Evolutionary conservation across 1,140 invertebrate species (phyloP), one percentile per base, ranked within the genome.

Genomic region (Hestina assimilis): DNA sequence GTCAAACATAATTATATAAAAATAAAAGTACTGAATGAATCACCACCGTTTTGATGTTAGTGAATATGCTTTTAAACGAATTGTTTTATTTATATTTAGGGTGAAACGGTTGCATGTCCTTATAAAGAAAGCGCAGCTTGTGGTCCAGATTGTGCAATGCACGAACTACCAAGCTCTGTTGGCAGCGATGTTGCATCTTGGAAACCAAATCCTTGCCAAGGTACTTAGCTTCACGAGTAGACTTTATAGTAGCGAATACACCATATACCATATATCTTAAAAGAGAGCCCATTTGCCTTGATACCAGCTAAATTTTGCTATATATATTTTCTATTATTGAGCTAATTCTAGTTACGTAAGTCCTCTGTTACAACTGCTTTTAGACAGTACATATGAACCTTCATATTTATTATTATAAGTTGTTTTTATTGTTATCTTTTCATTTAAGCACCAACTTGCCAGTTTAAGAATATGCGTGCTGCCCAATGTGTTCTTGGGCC

Each of bases 401-500:
- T 17, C 4, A 24, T 20, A 23, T 20, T 5, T 31, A 35, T 8
- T 14, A 26, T 6, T 15, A 12, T 21, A 8, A 28, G 5, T 12
- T 4, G 3, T 8, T 8, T n/a, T 19, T 23, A n/a, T 26, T 51
- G 26, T 40, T 12, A 7, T 46, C 1, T 3, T 41, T 33, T 4
- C 26, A 8, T 35, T 38, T 3, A n/a, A 65, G 62, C 41, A 6
- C 45, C 59, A 3, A 59, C 69, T 0, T 81, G 79, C 21, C 52
- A 63, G 1, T 76, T 77, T 43, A 77, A 72, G 42, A 83, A 79
- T 20, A 78, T 84, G 78, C 72, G 81, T 55, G 79, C 78, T 0
- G 81, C 81, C 0, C 81, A 83, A 41, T 87, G 83, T 42, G 55
- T 75, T 0, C 63, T 87, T n/a, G 76, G 74, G 1, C 67, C 68